phyloP scores from a whole-genome alignment of 2,797 vertebrate species.

The Craterocephalus amniculus region DNA sequence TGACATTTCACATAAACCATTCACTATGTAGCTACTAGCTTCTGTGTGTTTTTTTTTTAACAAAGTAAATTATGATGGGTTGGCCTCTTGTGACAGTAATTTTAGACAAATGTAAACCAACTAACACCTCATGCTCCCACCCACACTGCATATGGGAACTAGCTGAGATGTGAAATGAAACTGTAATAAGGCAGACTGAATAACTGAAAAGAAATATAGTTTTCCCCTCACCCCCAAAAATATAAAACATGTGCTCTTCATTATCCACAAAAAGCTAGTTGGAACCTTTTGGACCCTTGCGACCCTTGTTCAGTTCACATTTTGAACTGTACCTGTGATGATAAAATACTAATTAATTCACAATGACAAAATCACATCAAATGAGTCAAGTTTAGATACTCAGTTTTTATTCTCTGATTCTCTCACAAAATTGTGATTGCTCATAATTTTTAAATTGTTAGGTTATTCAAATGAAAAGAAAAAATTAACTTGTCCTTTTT shows the following conservation, averaged over 20 bases:
- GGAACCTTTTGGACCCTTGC: background rate
- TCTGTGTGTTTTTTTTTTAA: slow-evolving; percentile 33
- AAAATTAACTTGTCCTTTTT: background rate
- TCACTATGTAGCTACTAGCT: too few relatives aligned
- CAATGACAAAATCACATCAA: background rate
- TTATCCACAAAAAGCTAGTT: background rate
- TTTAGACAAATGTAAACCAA: slow-evolving; percentile 36
- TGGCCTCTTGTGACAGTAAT: slow-evolving; percentile 39
- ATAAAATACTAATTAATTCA: background rate
- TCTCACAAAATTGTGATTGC: background rate
- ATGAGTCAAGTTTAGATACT: background rate
- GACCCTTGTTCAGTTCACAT: too few relatives aligned
- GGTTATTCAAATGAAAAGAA: background rate
- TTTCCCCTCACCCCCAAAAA: too few relatives aligned
- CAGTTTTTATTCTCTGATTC: background rate
- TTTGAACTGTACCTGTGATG: too few relatives aligned
- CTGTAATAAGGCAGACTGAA: slow-evolving; percentile 16
- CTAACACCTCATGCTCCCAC: background rate
- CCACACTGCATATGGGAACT: slow-evolving; percentile 8
- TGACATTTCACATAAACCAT: slow-evolving; percentile 14
- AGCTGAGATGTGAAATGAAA: slow-evolving; percentile 20
- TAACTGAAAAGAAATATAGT: background rate
- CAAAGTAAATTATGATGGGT: slow-evolving; percentile 7
- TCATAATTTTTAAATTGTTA: background rate
- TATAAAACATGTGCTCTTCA: background rate